Evolutionary conservation across 2,888 invertebrate genomes (phyloP), one percentile per base, ranked within the genome.

Genomic region (Hirtodrosophila confusa): DNA sequence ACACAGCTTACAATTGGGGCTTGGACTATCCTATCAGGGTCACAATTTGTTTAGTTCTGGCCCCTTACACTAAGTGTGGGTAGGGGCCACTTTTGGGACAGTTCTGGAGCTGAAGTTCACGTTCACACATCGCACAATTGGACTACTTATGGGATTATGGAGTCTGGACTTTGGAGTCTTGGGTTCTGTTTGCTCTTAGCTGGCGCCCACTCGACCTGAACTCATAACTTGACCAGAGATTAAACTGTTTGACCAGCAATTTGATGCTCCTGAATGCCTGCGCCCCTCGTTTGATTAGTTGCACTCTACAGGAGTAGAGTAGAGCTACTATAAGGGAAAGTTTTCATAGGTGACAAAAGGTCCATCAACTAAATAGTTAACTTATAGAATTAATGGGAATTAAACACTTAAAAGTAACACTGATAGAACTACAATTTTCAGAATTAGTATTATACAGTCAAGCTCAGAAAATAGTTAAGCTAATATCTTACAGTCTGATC

Each of bases 61-160:
- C 12, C 36, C 17, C 17, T 17, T 2, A 17, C 17, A 17, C 17
- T 17, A 17, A 17, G 17, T 17, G 17, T 17, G 17, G 17, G 17
- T 17, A 37, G 3, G 11, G 17, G 7, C 53, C 36, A 36, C 17
- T 47, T 69, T 74, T 67, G 10, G 63, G 45, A 58, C 61, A 72
- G 50, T 62, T 64, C 54, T 54, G 49, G 41, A 53, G 35, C 43
- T 43, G 17, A 43, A 49, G 41, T 61, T 17, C 17, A 60, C 61
- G 33, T 65, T 77, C 80, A 69, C 69, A 67, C 71, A 62, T 53
- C 44, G 17, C 51, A 71, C 86, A 85, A 75, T 75, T 62, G 75
- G 50, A 70, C 82, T 78, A 80, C 78, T 79, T 85, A 71, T 40
- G 78, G 67, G 86, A 85, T 78, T 85, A 80, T 29, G 49, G 24